Conservation (phyloP, 2,888 invertebrate genomes). For the Lasius platythorax region DNA sequence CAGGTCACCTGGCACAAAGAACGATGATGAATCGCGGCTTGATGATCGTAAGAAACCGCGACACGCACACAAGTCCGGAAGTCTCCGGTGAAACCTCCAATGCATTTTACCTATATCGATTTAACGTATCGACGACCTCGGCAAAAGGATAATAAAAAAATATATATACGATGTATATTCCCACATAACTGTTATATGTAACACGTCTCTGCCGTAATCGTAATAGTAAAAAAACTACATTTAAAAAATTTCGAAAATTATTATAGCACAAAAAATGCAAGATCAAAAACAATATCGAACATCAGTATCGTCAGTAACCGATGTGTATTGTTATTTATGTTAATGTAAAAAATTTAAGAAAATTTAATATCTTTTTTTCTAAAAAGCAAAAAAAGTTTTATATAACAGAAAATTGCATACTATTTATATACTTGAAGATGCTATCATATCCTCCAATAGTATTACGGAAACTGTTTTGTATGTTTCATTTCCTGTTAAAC, state of each 20-base stretch:
- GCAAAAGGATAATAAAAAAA: slow-evolving; percentile 29
- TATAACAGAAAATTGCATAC: neutral
- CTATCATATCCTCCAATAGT: neutral
- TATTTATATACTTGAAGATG: neutral
- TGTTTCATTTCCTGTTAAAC: neutral
- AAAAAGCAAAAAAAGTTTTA: neutral
- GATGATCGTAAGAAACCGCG: slow-evolving; percentile 78
- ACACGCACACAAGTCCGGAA: slow-evolving; percentile 39
- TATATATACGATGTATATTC: neutral
- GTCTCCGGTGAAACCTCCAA: slow-evolving; percentile 35
- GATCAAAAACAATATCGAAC: neutral
- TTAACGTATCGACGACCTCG: slow-evolving; percentile 33
- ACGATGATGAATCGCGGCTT: slow-evolving; percentile 80
- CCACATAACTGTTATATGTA: neutral
- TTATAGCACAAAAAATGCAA: neutral
- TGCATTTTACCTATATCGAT: slow-evolving; percentile 33
- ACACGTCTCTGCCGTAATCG: neutral
- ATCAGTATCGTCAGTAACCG: no score
- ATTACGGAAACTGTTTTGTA: neutral
- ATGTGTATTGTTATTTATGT: neutral
- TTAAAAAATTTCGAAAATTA: slow-evolving; percentile 2
- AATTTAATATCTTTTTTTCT: neutral
- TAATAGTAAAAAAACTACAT: neutral
- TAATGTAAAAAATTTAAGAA: neutral
- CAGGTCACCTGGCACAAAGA: slow-evolving; percentile 67